These are phyloP conservation scores for Morbakka virulenta DNA, from an alignment of 30 jellyfish, hydroid and myxozoan species.

Conservation along the genomic window DNA sequence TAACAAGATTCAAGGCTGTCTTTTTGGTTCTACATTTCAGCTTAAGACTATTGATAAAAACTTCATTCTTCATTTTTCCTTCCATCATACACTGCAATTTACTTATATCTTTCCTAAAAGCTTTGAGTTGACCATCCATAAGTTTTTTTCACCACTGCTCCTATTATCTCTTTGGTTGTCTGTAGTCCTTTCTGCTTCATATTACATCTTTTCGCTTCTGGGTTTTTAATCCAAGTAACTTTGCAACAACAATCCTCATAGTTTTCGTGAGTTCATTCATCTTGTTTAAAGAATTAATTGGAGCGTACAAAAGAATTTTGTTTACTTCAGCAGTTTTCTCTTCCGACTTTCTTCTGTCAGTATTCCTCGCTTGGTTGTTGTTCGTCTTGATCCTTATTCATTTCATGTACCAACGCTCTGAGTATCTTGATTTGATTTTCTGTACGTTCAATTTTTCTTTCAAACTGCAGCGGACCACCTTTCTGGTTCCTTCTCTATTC, in stretches of 20 bases:
- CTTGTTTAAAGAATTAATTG: neutral
- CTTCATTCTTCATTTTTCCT: neutral
- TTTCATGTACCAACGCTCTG: neutral
- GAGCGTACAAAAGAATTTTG: neutral
- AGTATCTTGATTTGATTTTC: neutral
- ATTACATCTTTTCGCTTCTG: neutral
- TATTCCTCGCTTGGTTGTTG: conserved; percentile 25
- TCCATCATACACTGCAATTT: conserved; percentile 2
- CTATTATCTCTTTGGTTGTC: too few species aligned
- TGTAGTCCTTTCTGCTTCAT: too few species aligned
- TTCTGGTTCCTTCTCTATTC: conserved; percentile 3
- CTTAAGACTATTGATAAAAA: neutral
- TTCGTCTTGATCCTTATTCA: neutral
- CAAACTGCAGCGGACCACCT: neutral
- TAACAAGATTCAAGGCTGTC: neutral
- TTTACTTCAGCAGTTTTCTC: conserved; percentile 32
- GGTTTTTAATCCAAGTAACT: neutral
- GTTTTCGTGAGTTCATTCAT: conserved; percentile 23
- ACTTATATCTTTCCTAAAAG: conserved; percentile 22
- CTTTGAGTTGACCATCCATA: conserved; percentile 16
- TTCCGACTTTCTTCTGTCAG: conserved; percentile 18
- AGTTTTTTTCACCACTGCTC: conserved; percentile 33
- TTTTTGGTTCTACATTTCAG: neutral
- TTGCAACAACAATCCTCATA: conserved; percentile 7
- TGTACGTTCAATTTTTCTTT: neutral